phyloP scores from a whole-genome alignment of 2,888 invertebrate species.

The Acleris emargana region DNA sequence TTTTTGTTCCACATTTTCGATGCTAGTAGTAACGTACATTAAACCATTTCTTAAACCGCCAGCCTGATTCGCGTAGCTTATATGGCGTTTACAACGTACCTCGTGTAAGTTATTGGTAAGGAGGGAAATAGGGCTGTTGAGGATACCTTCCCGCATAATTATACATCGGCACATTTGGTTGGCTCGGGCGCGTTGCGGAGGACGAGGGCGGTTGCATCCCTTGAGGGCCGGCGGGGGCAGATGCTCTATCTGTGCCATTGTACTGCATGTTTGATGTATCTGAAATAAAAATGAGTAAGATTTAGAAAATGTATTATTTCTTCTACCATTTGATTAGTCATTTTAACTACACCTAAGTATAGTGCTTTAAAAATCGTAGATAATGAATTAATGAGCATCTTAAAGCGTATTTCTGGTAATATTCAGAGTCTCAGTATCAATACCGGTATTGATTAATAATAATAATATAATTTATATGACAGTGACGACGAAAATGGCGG shows the following conservation, averaged over 20 bases:
- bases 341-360: no score
- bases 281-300: slow-evolving; percentile 3
- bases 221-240: slow-evolving; percentile 25
- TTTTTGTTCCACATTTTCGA: background rate
- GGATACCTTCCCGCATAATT: slow-evolving; percentile 45
- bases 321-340: no score
- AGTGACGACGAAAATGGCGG: no score
- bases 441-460: no score
- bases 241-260: slow-evolving; percentile 22
- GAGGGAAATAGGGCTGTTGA: slow-evolving; percentile 45
- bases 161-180: slow-evolving; percentile 33
- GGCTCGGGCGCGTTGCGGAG: slow-evolving; percentile 15
- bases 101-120: slow-evolving; percentile 43
- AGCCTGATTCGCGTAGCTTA: slow-evolving; percentile 13
- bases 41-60: background rate
- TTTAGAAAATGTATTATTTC: background rate
- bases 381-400: no score
- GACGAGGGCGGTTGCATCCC: slow-evolving; percentile 28
- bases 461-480: no score
- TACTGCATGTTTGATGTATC: slow-evolving; percentile 14
- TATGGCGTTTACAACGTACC: slow-evolving; percentile 41
- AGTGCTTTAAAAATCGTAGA: no score
- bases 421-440: no score
- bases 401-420: no score
- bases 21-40: background rate